phyloP scores from a whole-genome alignment of 2,113 vertebrate genomes.

The Tor tambroides region DNA sequence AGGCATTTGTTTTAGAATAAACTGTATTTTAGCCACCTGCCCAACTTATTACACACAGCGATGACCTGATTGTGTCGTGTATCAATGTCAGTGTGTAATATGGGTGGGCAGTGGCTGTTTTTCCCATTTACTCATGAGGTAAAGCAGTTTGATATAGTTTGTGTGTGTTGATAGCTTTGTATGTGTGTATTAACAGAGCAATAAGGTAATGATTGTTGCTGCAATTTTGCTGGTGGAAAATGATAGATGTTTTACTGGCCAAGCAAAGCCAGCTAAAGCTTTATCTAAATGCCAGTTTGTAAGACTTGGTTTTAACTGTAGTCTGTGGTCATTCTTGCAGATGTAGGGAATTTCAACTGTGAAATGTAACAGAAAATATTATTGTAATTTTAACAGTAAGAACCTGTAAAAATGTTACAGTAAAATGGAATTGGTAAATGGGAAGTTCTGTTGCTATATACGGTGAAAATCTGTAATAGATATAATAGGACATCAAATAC shows the following conservation, averaged over 20 bases:
- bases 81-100: conserved; percentile 14
- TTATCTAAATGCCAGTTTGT: conserved; percentile 36
- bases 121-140: background rate
- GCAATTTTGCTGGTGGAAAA: conserved; percentile 16
- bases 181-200: background rate
- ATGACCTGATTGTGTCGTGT: conserved; percentile 50
- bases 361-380: background rate
- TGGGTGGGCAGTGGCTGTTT: background rate
- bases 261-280: background rate
- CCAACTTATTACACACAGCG: conserved; percentile 33
- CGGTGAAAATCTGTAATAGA: background rate
- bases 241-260: conserved; percentile 19
- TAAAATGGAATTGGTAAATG: too few species aligned
- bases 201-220: conserved; percentile 9
- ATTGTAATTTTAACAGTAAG: too few species aligned
- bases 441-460: background rate
- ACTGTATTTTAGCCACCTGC: conserved; percentile 36
- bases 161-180: conserved; percentile 21
- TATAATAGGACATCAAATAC: background rate
- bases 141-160: background rate
- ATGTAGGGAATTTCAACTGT: conserved; percentile 7
- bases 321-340: background rate
- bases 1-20: background rate
- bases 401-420: too few species aligned
- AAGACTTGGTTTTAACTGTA: conserved; percentile 33